Evolutionary conservation across 92 coral and sea anemone genomes (phyloP).

Genomic region (Siderastrea siderea): DNA sequence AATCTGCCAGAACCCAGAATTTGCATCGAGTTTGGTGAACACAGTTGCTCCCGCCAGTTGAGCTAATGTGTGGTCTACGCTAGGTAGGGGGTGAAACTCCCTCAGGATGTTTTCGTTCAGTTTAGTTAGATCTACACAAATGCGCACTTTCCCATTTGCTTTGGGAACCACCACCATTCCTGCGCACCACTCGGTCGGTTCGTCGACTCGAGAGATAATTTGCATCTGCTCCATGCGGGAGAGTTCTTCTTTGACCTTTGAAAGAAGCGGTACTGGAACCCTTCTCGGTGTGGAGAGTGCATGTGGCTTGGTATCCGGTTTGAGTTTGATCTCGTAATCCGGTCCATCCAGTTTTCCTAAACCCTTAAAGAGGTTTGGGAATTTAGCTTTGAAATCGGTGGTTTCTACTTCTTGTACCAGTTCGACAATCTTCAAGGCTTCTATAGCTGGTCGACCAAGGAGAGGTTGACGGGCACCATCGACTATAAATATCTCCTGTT

Average conservation of each 20-base stretch:
- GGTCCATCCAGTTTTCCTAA: conserved; percentile 24
- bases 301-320: conserved; percentile 23
- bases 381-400: conserved; percentile 6
- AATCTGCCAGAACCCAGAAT: conserved; percentile 53
- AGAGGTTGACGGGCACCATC: background rate
- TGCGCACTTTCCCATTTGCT: conserved; percentile 31
- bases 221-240: conserved; percentile 19
- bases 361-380: conserved; percentile 13
- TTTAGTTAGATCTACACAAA: conserved; percentile 38
- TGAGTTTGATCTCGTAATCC: conserved; percentile 14
- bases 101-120: conserved; percentile 49
- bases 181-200: conserved; percentile 39
- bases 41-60: conserved; percentile 50
- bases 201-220: conserved; percentile 26
- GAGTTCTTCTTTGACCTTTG: conserved; percentile 31
- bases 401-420: conserved; percentile 8
- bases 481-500: background rate
- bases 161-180: conserved; percentile 53
- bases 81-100: conserved; percentile 58
- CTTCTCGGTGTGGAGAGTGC: conserved; percentile 8
- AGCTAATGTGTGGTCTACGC: conserved; percentile 49
- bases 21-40: conserved; percentile 62
- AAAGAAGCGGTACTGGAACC: conserved; percentile 37
- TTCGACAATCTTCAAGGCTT: conserved; percentile 5
- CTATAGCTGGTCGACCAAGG: conserved; percentile 35